Percentiles rank a stretch among this genome's conserved stretches.
phyloP scores from a whole-genome alignment of 2,113 vertebrate species.

The Gobio gobio region DNA sequence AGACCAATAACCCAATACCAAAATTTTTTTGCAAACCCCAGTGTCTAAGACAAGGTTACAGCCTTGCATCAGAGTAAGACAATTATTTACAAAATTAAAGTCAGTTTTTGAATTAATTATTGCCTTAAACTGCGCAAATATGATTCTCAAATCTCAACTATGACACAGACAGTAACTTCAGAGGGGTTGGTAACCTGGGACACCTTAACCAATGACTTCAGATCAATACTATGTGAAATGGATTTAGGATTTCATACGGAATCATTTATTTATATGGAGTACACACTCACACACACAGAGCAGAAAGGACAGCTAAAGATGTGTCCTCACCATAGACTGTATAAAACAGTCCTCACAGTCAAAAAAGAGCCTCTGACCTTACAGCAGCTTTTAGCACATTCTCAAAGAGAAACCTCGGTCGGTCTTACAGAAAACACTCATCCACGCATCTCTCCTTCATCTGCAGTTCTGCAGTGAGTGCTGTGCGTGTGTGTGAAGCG shows the following conservation, averaged over 20 bases:
- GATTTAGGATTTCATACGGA: neutral
- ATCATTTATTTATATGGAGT: neutral
- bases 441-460: neutral
- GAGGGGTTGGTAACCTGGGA: neutral
- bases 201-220: neutral
- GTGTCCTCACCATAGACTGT: neutral
- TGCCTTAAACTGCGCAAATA: neutral
- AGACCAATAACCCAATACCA: no score
- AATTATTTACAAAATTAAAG: no score
- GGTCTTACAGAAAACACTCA: neutral
- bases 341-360: neutral
- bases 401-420: neutral
- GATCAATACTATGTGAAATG: slow-evolving; percentile 32
- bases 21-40: no score
- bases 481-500: neutral
- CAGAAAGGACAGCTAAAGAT: neutral
- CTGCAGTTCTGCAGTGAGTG: neutral
- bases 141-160: neutral
- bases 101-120: neutral
- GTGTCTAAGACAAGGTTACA: no score
- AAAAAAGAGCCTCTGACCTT: neutral
- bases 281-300: neutral
- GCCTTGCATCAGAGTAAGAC: no score
- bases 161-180: neutral
- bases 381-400: slow-evolving; percentile 13